Conservation (phyloP, 53 echinoderm and acorn worm genomes). For the Luidia sarsii region DNA sequence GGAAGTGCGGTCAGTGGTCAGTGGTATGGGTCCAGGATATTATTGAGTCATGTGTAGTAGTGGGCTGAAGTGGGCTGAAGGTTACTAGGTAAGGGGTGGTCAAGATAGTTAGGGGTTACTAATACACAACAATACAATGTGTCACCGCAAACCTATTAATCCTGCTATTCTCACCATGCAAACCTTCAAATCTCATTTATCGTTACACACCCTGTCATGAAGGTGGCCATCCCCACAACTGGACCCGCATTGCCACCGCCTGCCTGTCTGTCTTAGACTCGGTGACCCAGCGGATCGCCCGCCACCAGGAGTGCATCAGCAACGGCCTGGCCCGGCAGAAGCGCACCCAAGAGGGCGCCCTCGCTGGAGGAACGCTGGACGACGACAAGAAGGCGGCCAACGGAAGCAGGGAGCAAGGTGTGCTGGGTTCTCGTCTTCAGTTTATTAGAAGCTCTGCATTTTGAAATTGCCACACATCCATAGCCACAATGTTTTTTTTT, state of each 20-base stretch:
- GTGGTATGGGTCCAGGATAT: too few species aligned
- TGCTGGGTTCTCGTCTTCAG: too few species aligned
- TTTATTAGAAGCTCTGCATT: background rate
- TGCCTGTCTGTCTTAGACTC: constrained; percentile 73
- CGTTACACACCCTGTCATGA: background rate
- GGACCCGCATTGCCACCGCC: constrained; percentile 71
- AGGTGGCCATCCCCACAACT: constrained; percentile 98
- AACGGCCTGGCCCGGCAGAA: constrained; percentile 60
- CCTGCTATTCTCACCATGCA: too few species aligned
- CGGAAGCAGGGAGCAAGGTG: too few species aligned
- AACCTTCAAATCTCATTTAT: background rate
- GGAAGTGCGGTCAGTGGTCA: too few species aligned
- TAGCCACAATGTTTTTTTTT: background rate
- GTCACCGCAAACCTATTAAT: too few species aligned
- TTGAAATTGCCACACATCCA: background rate
- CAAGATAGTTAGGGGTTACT: too few species aligned
- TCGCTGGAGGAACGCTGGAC: background rate
- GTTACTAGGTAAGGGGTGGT: too few species aligned
- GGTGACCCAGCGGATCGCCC: constrained; percentile 60
- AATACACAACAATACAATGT: too few species aligned
- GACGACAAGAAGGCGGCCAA: background rate
- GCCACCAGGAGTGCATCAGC: constrained; percentile 63
- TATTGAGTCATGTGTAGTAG: too few species aligned
- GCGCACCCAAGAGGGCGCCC: background rate
- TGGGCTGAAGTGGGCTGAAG: too few species aligned